These are phyloP conservation scores for Venturia canescens DNA, from an alignment of 1,140 invertebrate species.

Conservation along the genomic window DNA sequence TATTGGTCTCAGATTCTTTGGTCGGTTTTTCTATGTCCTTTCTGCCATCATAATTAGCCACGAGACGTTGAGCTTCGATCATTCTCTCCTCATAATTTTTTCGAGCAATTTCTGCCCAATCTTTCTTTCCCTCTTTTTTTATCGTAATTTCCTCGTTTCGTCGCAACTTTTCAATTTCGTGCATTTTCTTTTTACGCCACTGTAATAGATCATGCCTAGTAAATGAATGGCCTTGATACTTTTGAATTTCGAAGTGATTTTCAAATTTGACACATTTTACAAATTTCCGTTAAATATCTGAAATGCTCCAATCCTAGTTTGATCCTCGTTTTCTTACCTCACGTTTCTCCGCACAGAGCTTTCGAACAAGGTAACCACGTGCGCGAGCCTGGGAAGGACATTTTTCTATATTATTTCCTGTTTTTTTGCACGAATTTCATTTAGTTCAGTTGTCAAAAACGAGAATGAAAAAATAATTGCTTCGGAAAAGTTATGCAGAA, in stretches of 20 bases:
- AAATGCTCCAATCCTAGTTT: too few relatives aligned
- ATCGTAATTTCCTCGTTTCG: conserved; percentile 81
- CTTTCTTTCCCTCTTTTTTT: conserved; percentile 81
- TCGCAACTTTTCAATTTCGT: conserved; percentile 78
- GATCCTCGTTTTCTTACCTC: conserved; percentile 46
- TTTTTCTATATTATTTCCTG: conserved; percentile 14
- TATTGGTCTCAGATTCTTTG: conserved; percentile 74
- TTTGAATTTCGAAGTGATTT: neutral
- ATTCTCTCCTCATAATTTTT: conserved; percentile 83
- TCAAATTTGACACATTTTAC: neutral
- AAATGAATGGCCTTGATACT: neutral
- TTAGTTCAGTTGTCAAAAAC: too few relatives aligned
- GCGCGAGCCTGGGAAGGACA: conserved; percentile 80
- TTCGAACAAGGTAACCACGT: conserved; percentile 85
- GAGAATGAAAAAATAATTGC: too few relatives aligned
- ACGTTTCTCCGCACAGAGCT: conserved; percentile 56
- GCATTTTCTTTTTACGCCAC: conserved; percentile 67
- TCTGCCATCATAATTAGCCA: conserved; percentile 63
- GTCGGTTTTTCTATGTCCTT: conserved; percentile 69
- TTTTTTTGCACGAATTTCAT: neutral
- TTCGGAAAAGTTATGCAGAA: too few relatives aligned
- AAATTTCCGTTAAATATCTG: conserved; percentile 2
- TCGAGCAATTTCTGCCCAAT: conserved; percentile 83
- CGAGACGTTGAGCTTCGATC: conserved; percentile 80
- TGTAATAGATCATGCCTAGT: conserved; percentile 60